Evolutionary conservation across 2,888 invertebrate species (phyloP).

Genomic region (Steinernema carpocapsae): DNA sequence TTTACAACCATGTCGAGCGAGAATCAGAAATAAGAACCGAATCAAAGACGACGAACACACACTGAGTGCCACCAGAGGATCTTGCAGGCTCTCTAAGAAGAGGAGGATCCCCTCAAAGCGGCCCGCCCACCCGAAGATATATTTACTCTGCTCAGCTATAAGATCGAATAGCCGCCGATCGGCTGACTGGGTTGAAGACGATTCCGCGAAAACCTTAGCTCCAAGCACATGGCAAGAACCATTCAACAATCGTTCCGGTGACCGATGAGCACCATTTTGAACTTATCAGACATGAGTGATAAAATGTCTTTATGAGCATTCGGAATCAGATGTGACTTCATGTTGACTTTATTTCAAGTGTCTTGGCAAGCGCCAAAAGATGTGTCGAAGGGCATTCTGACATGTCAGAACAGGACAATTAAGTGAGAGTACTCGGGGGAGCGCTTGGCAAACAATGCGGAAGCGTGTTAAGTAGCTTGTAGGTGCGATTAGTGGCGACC

Average conservation of each 20-base stretch:
- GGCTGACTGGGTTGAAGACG: neutral
- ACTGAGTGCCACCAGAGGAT: neutral
- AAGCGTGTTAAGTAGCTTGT: neutral
- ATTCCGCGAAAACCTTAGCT: neutral
- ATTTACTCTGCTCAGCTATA: slow-evolving; percentile 27
- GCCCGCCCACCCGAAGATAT: neutral
- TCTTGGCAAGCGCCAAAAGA: neutral
- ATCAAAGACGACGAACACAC: neutral
- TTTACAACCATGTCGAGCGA: slow-evolving; percentile 54
- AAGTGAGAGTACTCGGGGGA: no score
- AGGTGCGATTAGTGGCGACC: no score
- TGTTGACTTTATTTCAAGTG: no score
- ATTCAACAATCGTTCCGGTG: neutral
- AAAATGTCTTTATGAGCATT: neutral
- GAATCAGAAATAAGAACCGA: no score
- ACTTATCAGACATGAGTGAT: neutral
- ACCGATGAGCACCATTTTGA: slow-evolving; percentile 2
- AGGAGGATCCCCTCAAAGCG: neutral
- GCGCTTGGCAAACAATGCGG: neutral
- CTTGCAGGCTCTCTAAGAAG: neutral
- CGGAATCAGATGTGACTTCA: neutral
- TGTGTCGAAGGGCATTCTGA: neutral
- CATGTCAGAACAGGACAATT: neutral
- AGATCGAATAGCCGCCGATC: neutral
- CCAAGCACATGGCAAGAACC: neutral